These are phyloP conservation scores for Tenebrio molitor DNA, from an alignment of 1,140 invertebrate genomes.

Conservation along the genomic window DNA sequence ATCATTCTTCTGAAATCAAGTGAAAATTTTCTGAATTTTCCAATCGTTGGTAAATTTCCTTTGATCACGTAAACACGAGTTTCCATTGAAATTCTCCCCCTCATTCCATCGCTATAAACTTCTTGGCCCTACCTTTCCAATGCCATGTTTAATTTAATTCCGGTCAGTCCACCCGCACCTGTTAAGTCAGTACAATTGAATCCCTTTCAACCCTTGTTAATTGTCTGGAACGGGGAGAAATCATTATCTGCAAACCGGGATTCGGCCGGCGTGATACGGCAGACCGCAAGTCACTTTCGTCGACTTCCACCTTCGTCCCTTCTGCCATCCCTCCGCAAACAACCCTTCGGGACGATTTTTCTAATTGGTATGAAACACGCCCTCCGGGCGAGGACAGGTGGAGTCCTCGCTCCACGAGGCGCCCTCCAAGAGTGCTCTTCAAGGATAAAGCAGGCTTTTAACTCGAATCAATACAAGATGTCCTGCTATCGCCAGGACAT, in stretches of 20 bases:
- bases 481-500: slow-evolving; percentile 62
- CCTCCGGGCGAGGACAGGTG: slow-evolving; percentile 4
- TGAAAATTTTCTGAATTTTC: no score
- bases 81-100: no score
- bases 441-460: slow-evolving; percentile 59
- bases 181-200: slow-evolving; percentile 66
- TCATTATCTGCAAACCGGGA: slow-evolving; percentile 62
- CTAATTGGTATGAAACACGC: background rate
- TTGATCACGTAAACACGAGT: no score
- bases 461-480: slow-evolving; percentile 65
- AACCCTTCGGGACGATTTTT: background rate
- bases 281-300: slow-evolving; percentile 60
- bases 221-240: slow-evolving; percentile 65
- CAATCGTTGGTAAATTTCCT: no score
- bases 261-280: slow-evolving; percentile 57
- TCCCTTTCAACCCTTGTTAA: slow-evolving; percentile 66
- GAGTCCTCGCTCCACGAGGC: slow-evolving; percentile 1
- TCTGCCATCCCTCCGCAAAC: no score
- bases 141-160: slow-evolving; percentile 64
- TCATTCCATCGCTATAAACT: no score
- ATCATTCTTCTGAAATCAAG: no score
- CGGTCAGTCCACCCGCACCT: slow-evolving; percentile 63
- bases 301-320: slow-evolving; percentile 42
- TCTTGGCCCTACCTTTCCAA: background rate
- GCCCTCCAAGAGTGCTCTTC: slow-evolving; percentile 4